Evolutionary conservation across 2,113 vertebrate genomes (phyloP), one percentile per base, ranked within the genome.

Genomic region (Tonatia bakeri): DNA sequence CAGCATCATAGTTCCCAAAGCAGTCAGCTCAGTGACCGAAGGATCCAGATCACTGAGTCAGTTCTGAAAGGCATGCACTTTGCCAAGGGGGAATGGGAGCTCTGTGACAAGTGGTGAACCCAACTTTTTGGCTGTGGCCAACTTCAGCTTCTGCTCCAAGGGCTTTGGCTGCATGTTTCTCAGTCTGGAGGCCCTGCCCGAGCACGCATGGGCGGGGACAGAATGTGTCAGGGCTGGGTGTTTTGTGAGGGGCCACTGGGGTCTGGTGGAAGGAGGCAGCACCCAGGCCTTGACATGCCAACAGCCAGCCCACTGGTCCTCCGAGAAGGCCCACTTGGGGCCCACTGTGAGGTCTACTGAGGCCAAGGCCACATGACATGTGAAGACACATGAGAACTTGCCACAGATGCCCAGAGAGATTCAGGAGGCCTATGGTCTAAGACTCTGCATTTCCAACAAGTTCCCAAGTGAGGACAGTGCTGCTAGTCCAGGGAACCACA

Each of bases 321-420:
- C 7, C 17, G 5, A 7, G 3, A 31, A 76, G 11, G 70, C 12
- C 38, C 36, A 19, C 13, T 8, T 22, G 31, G 81, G 56, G 83
- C 31, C 69, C 50, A 17, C 4, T 0, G 11, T 33, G 54, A 47
- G n/a, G 40, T 7, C 43, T 10, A 1, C 4, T 1, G 24, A 70
- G 88, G 64, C 61, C 56, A 17, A 75, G 81, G 50, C 26, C 33
- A 36, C 38, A 15, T 0, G 3, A 36, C 8, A 1, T 3, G 6
- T 9, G 36, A 52, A n/a, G 36, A 33, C 1, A 1, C 24, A 1
- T 0, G 5, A 17, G 31, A 20, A 4, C 33, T 28, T 8, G 3
- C 22, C 0, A 5, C 0, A 1, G 33, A n/a, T 67, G 59, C 73
- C 22, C 6, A 31, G 28, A 24, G 17, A 24, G 76, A 43, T 7